Percentiles rank a stretch among this genome's conserved stretches.
phyloP scores from a whole-genome alignment of 1,140 invertebrate genomes.

The Semibalanus balanoides region DNA sequence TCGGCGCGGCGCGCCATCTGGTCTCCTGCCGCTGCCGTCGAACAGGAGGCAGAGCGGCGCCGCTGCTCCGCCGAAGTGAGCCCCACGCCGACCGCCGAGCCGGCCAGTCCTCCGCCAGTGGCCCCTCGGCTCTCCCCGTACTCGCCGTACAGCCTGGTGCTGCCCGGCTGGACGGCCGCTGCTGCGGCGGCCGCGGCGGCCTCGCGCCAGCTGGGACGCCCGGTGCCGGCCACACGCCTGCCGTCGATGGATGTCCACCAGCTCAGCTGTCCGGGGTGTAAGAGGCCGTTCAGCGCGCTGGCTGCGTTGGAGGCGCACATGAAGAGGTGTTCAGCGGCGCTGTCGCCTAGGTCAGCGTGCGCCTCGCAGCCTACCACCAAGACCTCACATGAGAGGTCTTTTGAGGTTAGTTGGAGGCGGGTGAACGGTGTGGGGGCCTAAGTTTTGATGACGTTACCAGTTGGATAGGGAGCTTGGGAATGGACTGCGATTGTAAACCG shows the following conservation, averaged over 20 bases:
- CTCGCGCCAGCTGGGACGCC: neutral
- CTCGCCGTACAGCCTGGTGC: neutral
- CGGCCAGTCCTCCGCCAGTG: neutral
- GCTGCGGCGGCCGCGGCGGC: no score
- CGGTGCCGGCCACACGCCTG: neutral
- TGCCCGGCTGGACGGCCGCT: neutral
- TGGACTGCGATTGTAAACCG: no score
- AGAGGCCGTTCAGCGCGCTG: conserved; percentile 93
- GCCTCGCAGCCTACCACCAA: neutral
- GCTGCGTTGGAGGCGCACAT: conserved; percentile 85
- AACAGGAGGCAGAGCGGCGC: conserved; percentile 12
- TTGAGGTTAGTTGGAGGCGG: conserved; percentile 30
- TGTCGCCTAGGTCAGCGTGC: neutral
- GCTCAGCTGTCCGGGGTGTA: conserved; percentile 91
- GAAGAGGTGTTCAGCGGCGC: conserved; percentile 32
- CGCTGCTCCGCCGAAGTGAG: neutral
- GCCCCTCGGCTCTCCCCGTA: neutral
- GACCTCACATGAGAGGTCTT: conserved; percentile 42
- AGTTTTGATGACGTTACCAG: no score
- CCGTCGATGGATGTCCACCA: conserved; percentile 43
- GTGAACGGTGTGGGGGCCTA: no score
- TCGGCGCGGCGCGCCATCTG: conserved; percentile 18
- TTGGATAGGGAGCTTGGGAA: no score
- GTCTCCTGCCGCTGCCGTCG: conserved; percentile 21
- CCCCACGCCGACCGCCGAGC: neutral